Conservation (phyloP, 2,888 invertebrate genomes). For the Cotesia congregata region DNA sequence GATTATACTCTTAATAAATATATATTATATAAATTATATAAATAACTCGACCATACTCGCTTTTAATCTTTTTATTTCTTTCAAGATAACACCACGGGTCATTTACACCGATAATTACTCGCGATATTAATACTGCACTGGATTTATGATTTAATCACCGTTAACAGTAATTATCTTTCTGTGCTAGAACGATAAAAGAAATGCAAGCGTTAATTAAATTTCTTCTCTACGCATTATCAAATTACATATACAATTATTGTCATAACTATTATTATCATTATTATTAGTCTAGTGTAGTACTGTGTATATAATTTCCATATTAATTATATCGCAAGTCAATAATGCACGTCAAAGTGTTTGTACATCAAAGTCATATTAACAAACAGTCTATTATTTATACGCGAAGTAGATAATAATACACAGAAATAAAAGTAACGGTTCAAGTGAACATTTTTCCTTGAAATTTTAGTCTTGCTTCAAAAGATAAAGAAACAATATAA, state of each 20-base stretch:
- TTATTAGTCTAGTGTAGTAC: neutral
- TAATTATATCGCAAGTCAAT: neutral
- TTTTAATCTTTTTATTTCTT: no score
- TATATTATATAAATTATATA: no score
- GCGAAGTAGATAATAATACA: no score
- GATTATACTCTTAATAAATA: no score
- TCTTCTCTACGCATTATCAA: neutral
- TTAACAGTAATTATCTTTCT: neutral
- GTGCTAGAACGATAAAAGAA: neutral
- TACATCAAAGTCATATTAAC: neutral
- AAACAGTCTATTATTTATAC: neutral
- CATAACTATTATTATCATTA: neutral
- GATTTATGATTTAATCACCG: neutral
- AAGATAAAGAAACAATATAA: no score
- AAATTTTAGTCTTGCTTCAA: no score
- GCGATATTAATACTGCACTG: neutral
- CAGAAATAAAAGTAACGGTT: no score
- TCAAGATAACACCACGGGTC: neutral
- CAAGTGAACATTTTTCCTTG: no score
- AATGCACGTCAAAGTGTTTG: neutral
- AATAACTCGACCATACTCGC: no score
- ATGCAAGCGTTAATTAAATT: neutral
- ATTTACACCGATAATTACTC: neutral
- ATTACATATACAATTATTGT: neutral
- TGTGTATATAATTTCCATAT: neutral